phyloP scores from a whole-genome alignment of 2,797 vertebrate species.

The Onychomys leucogaster region DNA sequence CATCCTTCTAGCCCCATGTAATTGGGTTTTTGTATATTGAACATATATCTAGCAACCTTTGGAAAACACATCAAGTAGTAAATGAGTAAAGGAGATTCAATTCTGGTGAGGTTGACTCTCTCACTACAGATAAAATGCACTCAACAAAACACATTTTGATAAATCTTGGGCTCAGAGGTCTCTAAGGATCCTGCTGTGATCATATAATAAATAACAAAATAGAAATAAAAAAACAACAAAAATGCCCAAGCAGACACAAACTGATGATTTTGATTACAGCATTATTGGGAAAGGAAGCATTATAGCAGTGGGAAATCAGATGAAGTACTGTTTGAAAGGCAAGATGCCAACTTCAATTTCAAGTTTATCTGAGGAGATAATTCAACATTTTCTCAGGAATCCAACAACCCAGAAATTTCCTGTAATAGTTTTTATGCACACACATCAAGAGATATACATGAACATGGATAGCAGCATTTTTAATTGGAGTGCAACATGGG shows the following conservation, averaged over 20 bases:
- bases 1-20: not conserved
- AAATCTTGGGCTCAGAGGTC: not conserved
- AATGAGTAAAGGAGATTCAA: not conserved
- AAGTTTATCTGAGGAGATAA: conserved; percentile 45
- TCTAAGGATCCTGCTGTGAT: not conserved
- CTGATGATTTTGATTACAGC: not conserved
- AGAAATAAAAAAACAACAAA: conserved; percentile 44
- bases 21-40: conserved; percentile 15
- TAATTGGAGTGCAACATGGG: not conserved
- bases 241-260: not conserved
- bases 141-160: not conserved
- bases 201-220: conserved; percentile 48
- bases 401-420: not conserved
- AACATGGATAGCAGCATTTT: not conserved
- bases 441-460: not conserved
- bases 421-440: not conserved
- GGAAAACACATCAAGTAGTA: not conserved
- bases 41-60: conserved; percentile 47
- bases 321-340: not conserved
- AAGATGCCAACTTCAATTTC: conserved; percentile 39
- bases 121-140: not conserved
- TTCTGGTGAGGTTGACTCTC: not conserved
- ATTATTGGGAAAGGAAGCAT: not conserved
- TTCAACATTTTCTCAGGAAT: conserved; percentile 9
- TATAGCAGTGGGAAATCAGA: not conserved